Evolutionary conservation across 1,140 invertebrate species (phyloP).

Genomic region (Eumaeus atala): DNA sequence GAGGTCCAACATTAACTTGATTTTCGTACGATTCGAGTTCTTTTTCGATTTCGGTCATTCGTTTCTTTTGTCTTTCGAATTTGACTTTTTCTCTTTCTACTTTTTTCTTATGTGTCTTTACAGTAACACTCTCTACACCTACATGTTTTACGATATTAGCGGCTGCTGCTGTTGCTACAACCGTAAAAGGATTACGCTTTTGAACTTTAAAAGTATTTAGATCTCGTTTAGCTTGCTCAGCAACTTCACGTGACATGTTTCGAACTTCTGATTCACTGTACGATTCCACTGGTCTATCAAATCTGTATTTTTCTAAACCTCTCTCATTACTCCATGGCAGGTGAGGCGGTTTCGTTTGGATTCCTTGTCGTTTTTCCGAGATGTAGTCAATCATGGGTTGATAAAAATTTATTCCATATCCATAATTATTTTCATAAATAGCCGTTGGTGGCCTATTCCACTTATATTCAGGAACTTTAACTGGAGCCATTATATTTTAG

Average conservation of each 20-base stretch:
- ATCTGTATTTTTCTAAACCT: conserved; percentile 76
- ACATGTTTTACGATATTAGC: conserved; percentile 79
- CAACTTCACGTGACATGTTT: conserved; percentile 77
- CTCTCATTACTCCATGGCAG: conserved; percentile 84
- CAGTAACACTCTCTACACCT: conserved; percentile 73
- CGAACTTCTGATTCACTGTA: conserved; percentile 79
- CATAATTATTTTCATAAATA: conserved; percentile 86
- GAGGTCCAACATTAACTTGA: conserved; percentile 69
- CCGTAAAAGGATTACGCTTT: conserved; percentile 80
- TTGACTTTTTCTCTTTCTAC: conserved; percentile 59
- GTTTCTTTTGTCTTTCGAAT: conserved; percentile 63
- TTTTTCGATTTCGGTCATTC: conserved; percentile 62
- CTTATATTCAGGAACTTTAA: conserved; percentile 57
- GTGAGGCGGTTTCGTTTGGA: conserved; percentile 74
- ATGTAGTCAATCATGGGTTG: conserved; percentile 90
- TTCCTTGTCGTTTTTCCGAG: conserved; percentile 74
- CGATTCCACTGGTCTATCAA: conserved; percentile 73
- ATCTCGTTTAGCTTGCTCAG: conserved; percentile 80
- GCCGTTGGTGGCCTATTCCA: conserved; percentile 77
- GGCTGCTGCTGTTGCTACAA: conserved; percentile 79
- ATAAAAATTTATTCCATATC: conserved; percentile 86
- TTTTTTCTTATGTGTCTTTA: conserved; percentile 69
- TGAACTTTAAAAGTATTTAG: conserved; percentile 76
- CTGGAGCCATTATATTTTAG: conserved; percentile 43
- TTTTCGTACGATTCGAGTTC: conserved; percentile 72